These are phyloP conservation scores for Caenorhabditis latens DNA, from an alignment of 1,140 invertebrate genomes.

Conservation along the genomic window DNA sequence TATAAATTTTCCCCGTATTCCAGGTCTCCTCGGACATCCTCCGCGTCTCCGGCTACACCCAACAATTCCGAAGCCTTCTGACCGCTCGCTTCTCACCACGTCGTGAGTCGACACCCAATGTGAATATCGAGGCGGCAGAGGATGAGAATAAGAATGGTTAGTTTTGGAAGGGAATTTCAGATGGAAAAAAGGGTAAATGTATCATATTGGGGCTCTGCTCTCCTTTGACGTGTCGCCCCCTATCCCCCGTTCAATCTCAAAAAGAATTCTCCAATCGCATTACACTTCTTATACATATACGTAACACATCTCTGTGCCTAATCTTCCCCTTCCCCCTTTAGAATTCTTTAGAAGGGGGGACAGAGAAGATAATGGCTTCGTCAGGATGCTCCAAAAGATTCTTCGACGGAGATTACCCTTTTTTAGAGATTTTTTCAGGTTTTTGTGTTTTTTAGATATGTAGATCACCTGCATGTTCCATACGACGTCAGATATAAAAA, in stretches of 20 bases:
- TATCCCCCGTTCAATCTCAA: slow-evolving; percentile 8
- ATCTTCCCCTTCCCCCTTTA: neutral
- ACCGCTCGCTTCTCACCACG: slow-evolving; percentile 58
- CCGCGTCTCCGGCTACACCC: slow-evolving; percentile 64
- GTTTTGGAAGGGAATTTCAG: neutral
- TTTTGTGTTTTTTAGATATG: no score
- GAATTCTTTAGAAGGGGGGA: neutral
- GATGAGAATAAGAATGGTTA: slow-evolving; percentile 10
- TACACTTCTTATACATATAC: slow-evolving; percentile 30
- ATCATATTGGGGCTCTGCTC: no score
- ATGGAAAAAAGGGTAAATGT: no score
- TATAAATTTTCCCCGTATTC: neutral
- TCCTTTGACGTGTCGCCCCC: no score
- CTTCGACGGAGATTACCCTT: no score
- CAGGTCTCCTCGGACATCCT: slow-evolving; percentile 66
- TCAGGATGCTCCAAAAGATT: no score
- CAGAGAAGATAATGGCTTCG: neutral
- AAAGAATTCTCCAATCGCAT: neutral
- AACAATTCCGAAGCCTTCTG: slow-evolving; percentile 65
- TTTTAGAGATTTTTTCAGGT: no score
- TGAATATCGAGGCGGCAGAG: neutral
- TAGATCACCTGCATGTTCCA: no score
- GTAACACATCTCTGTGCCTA: neutral
- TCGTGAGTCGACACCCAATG: slow-evolving; percentile 52
- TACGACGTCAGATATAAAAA: no score